Base-by-base conservation (phyloP, 2,113 vertebrate species). In the Psettodes erumei region DNA sequence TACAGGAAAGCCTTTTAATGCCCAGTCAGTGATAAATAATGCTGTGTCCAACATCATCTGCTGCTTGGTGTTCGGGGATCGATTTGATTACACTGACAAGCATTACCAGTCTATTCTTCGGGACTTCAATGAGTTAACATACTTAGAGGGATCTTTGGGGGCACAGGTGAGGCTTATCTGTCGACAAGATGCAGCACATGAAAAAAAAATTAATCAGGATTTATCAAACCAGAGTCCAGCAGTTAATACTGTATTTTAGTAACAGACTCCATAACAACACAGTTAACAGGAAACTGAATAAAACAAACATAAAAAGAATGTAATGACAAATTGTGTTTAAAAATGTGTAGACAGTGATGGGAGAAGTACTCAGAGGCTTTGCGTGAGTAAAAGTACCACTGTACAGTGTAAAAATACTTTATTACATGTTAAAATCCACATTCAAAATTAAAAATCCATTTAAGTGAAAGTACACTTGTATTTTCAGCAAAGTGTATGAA, bases 1-100 rank as follows among this genome's bases (percentile, higher is more conserved):
- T 73, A 33, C 72, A 97, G 96, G 93, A 6, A 88, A 94, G 50
- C 85, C 94, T 0, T 95, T 96, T 78, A 73, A 95, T 71, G 90
- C 92, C 30, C 94, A 93, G 8, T 72, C 91, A 55, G 90, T 93
- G 75, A 88, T 96, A 23, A 94, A 94, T 47, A 90, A 89, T 0
- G 94, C 96, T 32, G 94, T 96, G 50, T 88, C 90, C 59, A 91
- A 90, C 68, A 67, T 88, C 59, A 86, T 91, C 75, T 84, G 83
- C 78, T 90, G 85, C 65, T 73, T 91, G 85, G 85, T 90, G 76
- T 87, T 91, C 62, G 86, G 86, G 5, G 58, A 81, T 0, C 85
- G 86, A 3, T 86, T 76, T 35, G 79, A 91, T 8, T 90, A 90
- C 81, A 63, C 23, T 51, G 82, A 91, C 62, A 4, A 89, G 70